phyloP scores from a whole-genome alignment of 2,888 invertebrate genomes.

The Cantharis nigra region DNA sequence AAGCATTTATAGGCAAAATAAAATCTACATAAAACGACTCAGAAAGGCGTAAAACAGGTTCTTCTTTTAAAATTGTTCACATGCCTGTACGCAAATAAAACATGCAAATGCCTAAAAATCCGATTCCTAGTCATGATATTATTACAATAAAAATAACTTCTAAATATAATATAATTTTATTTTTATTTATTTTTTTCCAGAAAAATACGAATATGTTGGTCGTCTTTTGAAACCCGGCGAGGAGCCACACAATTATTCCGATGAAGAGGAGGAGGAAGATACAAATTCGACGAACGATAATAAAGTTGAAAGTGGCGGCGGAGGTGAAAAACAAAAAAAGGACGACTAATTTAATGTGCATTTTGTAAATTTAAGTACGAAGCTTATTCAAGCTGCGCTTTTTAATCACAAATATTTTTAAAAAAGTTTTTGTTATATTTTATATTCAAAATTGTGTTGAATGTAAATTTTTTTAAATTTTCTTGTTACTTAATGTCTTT shows the following conservation, averaged over 20 bases:
- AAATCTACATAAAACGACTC: too few species aligned
- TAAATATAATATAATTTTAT: neutral
- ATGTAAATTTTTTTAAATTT: slow-evolving; percentile 1
- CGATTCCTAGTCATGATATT: too few species aligned
- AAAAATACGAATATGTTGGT: slow-evolving; percentile 92
- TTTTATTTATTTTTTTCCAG: slow-evolving; percentile 65
- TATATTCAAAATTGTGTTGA: neutral
- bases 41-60: too few species aligned
- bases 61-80: too few species aligned
- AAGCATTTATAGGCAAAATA: too few species aligned
- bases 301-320: slow-evolving; percentile 46
- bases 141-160: neutral
- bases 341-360: slow-evolving; percentile 40
- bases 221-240: slow-evolving; percentile 90
- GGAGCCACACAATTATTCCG: slow-evolving; percentile 86
- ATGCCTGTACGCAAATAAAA: too few species aligned
- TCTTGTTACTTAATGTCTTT: slow-evolving; percentile 3
- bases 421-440: neutral
- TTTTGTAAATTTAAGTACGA: slow-evolving; percentile 22
- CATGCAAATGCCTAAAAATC: too few species aligned
- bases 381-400: slow-evolving; percentile 22
- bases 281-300: slow-evolving; percentile 53
- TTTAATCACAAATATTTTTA: slow-evolving; percentile 8
- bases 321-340: slow-evolving; percentile 54
- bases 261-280: slow-evolving; percentile 78